Evolutionary conservation across 2,888 invertebrate species (phyloP).

Genomic region (Anodontia alba): DNA sequence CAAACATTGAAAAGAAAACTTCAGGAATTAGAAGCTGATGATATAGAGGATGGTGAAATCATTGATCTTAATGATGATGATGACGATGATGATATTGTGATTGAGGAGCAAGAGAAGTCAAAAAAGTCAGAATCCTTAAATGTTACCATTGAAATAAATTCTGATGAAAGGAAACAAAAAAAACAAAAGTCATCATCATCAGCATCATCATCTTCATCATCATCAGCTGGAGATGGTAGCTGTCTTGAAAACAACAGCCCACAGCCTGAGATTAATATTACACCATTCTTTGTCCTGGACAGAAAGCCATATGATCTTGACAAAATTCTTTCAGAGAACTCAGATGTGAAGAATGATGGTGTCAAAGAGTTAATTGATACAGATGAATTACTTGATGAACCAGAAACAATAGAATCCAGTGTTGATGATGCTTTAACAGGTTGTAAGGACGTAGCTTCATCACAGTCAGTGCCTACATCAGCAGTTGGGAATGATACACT

Average conservation of each 20-base stretch:
- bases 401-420: no score
- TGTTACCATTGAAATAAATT: no score
- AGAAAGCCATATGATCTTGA: neutral
- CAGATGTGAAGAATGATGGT: neutral
- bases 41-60: slow-evolving; percentile 1
- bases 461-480: neutral
- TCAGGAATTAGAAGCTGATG: neutral
- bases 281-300: neutral
- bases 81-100: neutral
- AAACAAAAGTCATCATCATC: no score
- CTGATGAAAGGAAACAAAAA: no score
- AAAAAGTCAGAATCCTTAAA: no score
- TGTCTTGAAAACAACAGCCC: no score
- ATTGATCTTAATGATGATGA: neutral
- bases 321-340: neutral
- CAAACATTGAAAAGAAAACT: neutral
- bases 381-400: no score
- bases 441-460: neutral
- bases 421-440: no score
- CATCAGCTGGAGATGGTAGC: no score
- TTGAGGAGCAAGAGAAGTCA: neutral
- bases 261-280: neutral
- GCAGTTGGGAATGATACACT: neutral
- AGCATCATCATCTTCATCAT: no score
- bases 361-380: no score